A percentile compares a stretch with the other conserved stretches of the same genome.
Evolutionary conservation across 2,888 invertebrate genomes (phyloP).

Genomic region (Malthinus seriepunctatus): DNA sequence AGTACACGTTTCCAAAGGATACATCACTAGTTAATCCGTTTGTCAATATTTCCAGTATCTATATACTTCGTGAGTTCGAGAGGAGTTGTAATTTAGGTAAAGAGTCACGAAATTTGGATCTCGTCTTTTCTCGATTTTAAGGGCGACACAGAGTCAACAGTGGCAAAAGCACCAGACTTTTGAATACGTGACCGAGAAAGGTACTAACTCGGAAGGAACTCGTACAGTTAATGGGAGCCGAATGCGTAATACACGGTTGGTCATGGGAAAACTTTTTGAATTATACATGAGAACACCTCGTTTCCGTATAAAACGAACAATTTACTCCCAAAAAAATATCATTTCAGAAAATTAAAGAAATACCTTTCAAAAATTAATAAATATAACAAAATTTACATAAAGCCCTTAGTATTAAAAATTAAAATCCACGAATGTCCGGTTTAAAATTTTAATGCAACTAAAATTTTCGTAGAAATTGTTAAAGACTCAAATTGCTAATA

Average conservation of each 20-base stretch:
- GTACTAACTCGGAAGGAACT: slow-evolving; percentile 38
- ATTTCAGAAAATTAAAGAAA: slow-evolving; percentile 2
- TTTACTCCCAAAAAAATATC: slow-evolving; percentile 18
- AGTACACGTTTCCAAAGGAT: slow-evolving; percentile 5
- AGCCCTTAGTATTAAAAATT: no score
- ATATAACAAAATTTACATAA: no score
- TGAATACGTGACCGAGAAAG: slow-evolving; percentile 36
- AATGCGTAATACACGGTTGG: slow-evolving; percentile 39
- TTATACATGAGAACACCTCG: slow-evolving; percentile 35
- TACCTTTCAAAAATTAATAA: no score
- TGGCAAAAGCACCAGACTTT: slow-evolving; percentile 29
- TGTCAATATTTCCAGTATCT: slow-evolving; percentile 13
- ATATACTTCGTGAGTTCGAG: background rate
- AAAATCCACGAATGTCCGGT: background rate
- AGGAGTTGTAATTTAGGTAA: slow-evolving; percentile 9
- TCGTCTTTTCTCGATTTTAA: slow-evolving; percentile 18
- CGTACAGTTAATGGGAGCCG: slow-evolving; percentile 39
- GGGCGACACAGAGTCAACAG: slow-evolving; percentile 24
- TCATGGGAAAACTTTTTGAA: slow-evolving; percentile 36
- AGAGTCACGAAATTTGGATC: slow-evolving; percentile 11
- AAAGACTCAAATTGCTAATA: slow-evolving; percentile 12
- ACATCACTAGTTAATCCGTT: slow-evolving; percentile 13
- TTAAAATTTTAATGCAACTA: background rate
- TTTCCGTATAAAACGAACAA: slow-evolving; percentile 25
- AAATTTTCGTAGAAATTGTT: slow-evolving; percentile 9